Evolutionary conservation across 2,113 vertebrate species (phyloP).

Genomic region (Gnathochromis pfefferi): DNA sequence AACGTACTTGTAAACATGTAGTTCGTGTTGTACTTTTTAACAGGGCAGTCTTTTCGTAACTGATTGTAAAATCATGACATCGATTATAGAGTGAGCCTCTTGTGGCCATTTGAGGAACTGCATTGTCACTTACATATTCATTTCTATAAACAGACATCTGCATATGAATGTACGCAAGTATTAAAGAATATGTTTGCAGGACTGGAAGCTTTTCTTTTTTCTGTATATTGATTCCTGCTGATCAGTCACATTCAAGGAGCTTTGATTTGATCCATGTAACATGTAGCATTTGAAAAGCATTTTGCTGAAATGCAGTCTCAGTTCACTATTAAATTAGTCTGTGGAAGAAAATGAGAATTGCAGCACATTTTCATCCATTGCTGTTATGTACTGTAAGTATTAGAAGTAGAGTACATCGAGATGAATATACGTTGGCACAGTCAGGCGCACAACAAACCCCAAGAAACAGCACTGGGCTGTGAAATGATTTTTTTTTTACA

Average conservation of each 20-base stretch:
- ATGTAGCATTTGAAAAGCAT: background rate
- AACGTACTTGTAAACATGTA: background rate
- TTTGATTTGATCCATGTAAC: background rate
- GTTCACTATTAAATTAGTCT: background rate
- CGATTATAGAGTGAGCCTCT: fast-evolving
- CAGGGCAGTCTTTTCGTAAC: background rate
- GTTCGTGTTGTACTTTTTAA: background rate
- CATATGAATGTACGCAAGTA: background rate
- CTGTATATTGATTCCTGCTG: background rate
- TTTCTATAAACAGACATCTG: background rate
- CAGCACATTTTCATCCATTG: background rate
- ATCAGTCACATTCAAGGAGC: background rate
- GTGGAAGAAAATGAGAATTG: background rate
- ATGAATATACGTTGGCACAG: background rate
- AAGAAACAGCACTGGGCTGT: background rate
- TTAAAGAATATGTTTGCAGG: background rate
- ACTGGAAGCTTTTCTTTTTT: background rate
- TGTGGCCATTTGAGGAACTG: background rate
- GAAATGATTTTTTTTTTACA: background rate
- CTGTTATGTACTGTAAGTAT: background rate
- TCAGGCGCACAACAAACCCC: fast-evolving
- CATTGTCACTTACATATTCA: background rate
- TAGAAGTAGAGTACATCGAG: background rate
- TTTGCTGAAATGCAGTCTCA: background rate
- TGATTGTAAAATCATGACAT: background rate